Evolutionary conservation across 2,113 vertebrate species (phyloP), one percentile per base, ranked within the genome.

Genomic region (Verasper variegatus): DNA sequence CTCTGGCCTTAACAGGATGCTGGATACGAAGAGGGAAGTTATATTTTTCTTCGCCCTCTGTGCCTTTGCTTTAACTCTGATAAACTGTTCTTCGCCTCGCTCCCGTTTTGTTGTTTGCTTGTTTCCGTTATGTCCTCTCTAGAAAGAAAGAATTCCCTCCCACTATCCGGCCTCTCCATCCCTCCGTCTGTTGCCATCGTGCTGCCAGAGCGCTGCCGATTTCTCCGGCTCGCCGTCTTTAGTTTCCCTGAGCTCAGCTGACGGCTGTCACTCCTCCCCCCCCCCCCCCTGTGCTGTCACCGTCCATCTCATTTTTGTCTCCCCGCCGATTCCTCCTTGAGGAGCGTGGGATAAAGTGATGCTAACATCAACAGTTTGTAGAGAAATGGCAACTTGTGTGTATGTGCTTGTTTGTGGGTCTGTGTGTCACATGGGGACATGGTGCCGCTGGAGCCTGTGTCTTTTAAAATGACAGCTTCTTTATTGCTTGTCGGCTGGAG

Each of bases 201-300:
- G 49, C 17, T 20, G 49, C 17, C 49, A 47, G 71, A 31, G 63
- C 51, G 51, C 20, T 68, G 61, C 69, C 76, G 55, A 12, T 47
- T 49, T 49, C 47, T 49, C 47, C 15, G 14, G 14, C 47, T 27
- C 24, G 27, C 76, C 21, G 17, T 67, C 74, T 85, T 77, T 9
- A 20, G 67, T 69, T 77, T 76, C 23, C 54, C 64, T 20, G 68
- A 76, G 73, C 82, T 84, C 71, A 80, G 70, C 68, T 80, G 78
- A 40, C 56, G 20, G 27, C 65, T 78, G 76, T 76, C 82, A 71
- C 52, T 23, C 24, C n/a, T n/a, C n/a, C n/a, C n/a, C 27, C 27
- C 27, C 27, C 27, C 27, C 49, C 26, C 12, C 69, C 3, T 0
- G 8, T 24, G 35, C 66, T 67, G 62, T 57, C 59, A 79, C 51